Conservation (phyloP, 2,113 vertebrate genomes). For the Thalassarche chlororhynchos region DNA sequence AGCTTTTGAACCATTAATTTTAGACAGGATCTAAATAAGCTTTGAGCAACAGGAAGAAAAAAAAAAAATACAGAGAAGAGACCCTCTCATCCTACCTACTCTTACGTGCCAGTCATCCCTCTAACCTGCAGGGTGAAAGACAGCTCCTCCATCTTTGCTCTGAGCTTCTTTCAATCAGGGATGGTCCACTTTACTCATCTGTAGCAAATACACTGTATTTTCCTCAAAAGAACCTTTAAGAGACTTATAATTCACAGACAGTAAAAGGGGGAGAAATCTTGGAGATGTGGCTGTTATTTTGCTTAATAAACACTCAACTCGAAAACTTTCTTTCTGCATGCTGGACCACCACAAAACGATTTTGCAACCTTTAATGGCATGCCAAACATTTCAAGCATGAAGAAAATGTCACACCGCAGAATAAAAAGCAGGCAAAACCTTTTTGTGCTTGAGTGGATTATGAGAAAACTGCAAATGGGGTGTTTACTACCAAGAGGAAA, state of each 20-base stretch:
- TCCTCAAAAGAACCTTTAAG: background rate
- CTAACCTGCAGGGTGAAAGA: background rate
- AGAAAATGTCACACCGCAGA: constrained; percentile 4
- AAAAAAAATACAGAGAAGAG: background rate
- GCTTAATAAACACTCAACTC: constrained; percentile 4
- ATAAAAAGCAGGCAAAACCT: constrained; percentile 20
- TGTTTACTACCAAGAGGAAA: background rate
- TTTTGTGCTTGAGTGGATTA: constrained; percentile 5
- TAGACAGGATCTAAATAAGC: background rate
- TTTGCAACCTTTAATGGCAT: constrained; percentile 14
- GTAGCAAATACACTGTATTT: background rate
- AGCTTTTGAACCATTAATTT: background rate
- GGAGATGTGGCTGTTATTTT: background rate
- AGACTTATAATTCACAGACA: background rate
- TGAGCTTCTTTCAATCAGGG: background rate
- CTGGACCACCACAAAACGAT: background rate
- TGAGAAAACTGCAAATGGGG: background rate
- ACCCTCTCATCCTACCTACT: background rate
- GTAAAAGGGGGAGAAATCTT: background rate
- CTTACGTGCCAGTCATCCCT: background rate
- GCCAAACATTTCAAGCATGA: constrained; percentile 18
- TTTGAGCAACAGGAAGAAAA: background rate
- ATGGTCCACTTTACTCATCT: background rate
- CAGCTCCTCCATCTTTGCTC: background rate
- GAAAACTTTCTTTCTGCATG: constrained; percentile 3